Percentiles rank a stretch among this genome's conserved stretches.
Evolutionary conservation across 2,113 vertebrate species (phyloP).

Genomic region (Heteronetta atricapilla): DNA sequence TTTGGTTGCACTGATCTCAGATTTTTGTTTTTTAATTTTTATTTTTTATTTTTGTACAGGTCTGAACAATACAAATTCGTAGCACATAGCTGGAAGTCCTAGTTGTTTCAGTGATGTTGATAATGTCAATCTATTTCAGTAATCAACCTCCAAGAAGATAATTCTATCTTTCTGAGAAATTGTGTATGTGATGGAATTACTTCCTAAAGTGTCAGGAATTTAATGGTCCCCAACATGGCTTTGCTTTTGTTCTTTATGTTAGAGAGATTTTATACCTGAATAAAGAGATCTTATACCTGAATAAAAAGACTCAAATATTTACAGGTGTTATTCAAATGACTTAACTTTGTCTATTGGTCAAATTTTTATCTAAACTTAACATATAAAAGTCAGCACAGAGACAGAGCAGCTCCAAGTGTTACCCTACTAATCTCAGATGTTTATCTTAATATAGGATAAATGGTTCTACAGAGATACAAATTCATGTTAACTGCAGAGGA

Average conservation of each 20-base stretch:
- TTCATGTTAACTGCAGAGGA: background rate
- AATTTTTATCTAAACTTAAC: background rate
- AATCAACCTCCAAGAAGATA: background rate
- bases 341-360: background rate
- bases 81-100: background rate
- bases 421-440: background rate
- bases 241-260: background rate
- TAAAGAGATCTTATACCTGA: background rate
- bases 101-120: background rate
- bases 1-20: background rate
- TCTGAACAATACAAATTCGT: background rate
- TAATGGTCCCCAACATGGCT: background rate
- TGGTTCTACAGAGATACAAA: background rate
- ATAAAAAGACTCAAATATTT: background rate
- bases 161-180: background rate
- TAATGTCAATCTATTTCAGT: background rate
- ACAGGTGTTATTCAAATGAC: background rate
- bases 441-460: slow-evolving; percentile 23
- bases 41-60: background rate
- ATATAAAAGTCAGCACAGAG: background rate
- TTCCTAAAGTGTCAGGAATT: background rate
- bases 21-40: background rate
- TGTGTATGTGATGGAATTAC: background rate
- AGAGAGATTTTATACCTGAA: background rate
- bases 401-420: background rate